phyloP scores from a whole-genome alignment of 2,113 vertebrate species.

The Platysternon megacephalum region DNA sequence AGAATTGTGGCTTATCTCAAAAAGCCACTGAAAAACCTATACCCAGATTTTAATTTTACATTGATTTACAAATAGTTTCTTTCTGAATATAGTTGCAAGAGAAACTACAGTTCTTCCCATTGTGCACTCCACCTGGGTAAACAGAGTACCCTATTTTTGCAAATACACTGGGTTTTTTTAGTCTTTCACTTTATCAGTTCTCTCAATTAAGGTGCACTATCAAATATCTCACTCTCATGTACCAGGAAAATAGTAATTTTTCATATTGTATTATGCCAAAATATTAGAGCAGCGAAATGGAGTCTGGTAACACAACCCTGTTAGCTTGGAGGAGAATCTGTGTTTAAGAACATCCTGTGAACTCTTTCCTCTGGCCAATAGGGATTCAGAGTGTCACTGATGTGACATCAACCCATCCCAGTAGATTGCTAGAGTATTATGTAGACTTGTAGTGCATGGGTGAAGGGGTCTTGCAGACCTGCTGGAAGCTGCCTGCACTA shows the following conservation, averaged over 20 bases:
- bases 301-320: neutral
- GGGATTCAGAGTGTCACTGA: neutral
- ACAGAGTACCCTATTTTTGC: neutral
- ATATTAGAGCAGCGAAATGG: neutral
- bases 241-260: neutral
- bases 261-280: neutral
- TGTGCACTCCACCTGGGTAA: neutral
- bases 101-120: neutral
- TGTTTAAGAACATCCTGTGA: neutral
- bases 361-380: neutral
- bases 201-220: neutral
- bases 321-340: neutral
- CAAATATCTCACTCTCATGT: neutral
- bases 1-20: neutral
- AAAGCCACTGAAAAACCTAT: neutral
- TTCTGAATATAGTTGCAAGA: conserved; percentile 6
- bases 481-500: neutral
- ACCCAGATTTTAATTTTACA: conserved; percentile 6
- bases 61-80: neutral
- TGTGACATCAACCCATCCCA: neutral
- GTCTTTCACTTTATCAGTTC: neutral
- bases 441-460: neutral
- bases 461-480: neutral
- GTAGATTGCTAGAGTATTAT: neutral
- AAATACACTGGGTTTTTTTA: neutral